These are phyloP conservation scores for Tangara arthus DNA, from an alignment of 2,797 vertebrate species.

Conservation along the genomic window DNA sequence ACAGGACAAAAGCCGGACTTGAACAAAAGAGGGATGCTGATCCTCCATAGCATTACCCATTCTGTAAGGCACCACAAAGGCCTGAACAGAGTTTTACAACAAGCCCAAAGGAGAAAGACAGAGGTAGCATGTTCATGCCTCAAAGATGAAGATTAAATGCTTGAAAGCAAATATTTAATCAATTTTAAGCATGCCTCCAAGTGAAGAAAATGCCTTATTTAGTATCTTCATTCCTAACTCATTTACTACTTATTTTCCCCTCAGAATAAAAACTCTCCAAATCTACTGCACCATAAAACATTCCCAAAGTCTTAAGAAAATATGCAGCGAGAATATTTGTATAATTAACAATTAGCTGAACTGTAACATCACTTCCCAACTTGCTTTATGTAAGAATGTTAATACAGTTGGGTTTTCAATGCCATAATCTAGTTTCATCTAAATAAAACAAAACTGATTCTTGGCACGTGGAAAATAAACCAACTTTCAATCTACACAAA, in stretches of 20 bases:
- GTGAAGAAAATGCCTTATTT: neutral
- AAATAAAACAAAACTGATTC: conserved; percentile 54
- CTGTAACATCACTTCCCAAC: neutral
- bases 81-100: conserved; percentile 33
- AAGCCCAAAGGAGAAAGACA: conserved; percentile 1
- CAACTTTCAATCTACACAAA: conserved; percentile 1
- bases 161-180: conserved; percentile 41
- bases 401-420: conserved; percentile 36
- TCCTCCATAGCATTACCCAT: neutral
- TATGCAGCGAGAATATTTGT: neutral
- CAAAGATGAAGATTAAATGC: conserved; percentile 22
- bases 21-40: conserved; percentile 36
- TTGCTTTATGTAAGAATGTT: conserved; percentile 32
- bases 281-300: conserved; percentile 5
- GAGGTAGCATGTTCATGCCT: neutral
- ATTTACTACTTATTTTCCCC: neutral
- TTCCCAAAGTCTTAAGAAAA: conserved; percentile 19
- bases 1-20: conserved; percentile 33
- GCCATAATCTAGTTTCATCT: conserved; percentile 57
- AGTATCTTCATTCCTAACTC: conserved; percentile 22
- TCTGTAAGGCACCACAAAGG: conserved; percentile 1
- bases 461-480: conserved; percentile 36
- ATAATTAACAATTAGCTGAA: conserved; percentile 47
- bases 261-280: neutral
- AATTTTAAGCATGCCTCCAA: conserved; percentile 31